Percentiles rank a stretch among this genome's conserved stretches.
Conservation (phyloP, 1,140 invertebrate species). For the Diploscapter pachys region DNA sequence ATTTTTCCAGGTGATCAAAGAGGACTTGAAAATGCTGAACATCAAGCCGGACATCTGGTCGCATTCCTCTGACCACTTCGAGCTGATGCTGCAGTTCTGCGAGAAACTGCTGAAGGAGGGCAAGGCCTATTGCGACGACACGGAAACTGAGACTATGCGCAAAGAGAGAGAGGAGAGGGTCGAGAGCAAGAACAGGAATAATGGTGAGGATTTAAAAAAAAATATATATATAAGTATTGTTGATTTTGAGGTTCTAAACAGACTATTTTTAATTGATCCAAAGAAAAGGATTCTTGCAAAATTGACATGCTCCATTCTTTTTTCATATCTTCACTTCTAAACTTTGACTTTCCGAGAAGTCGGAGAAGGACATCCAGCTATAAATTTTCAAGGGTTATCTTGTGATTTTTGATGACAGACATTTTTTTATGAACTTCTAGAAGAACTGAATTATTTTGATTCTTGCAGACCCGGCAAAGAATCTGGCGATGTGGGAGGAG, state of each 20-base stretch:
- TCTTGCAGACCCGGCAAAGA: constrained; percentile 74
- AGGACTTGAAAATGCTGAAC: constrained; percentile 85
- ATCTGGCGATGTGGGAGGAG: constrained; percentile 85
- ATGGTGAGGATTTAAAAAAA: constrained; percentile 59
- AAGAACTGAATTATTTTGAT: constrained; percentile 22
- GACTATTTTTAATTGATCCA: neutral
- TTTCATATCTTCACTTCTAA: too few species aligned
- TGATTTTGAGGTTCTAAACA: neutral
- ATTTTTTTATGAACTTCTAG: neutral
- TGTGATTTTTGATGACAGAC: constrained; percentile 63
- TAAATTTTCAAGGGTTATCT: neutral
- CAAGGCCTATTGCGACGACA: constrained; percentile 93
- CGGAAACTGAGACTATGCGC: constrained; percentile 88
- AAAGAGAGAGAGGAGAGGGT: constrained; percentile 81
- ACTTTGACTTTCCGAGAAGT: too few species aligned
- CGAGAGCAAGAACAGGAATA: constrained; percentile 80
- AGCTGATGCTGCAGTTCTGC: constrained; percentile 80
- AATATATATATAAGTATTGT: neutral
- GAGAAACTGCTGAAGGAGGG: constrained; percentile 80
- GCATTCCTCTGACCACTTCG: constrained; percentile 94
- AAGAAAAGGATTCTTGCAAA: neutral
- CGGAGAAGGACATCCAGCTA: neutral
- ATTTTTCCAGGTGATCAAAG: constrained; percentile 74
- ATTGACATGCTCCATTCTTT: too few species aligned
- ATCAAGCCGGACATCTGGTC: constrained; percentile 88